Evolutionary conservation across 2,888 invertebrate genomes (phyloP).

Genomic region (Erannis defoliaria): DNA sequence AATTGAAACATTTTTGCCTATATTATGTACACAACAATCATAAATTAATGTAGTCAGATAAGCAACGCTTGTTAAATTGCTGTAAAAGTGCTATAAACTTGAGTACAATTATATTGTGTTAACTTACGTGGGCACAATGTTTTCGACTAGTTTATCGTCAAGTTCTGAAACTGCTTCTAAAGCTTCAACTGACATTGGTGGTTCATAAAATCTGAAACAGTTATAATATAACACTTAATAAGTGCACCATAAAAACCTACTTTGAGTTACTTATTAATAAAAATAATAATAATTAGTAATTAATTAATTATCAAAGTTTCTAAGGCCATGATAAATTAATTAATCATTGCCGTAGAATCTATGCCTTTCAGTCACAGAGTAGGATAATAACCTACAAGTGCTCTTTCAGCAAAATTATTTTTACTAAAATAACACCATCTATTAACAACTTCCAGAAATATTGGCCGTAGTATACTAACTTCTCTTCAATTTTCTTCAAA

Average conservation of each 20-base stretch:
- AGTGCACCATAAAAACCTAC: too few species aligned
- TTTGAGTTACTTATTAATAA: too few species aligned
- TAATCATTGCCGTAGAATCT: background rate
- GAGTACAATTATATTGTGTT: background rate
- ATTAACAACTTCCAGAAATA: background rate
- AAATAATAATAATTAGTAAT: too few species aligned
- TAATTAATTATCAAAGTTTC: too few species aligned
- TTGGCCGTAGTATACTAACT: constrained; percentile 61
- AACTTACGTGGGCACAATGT: constrained; percentile 74
- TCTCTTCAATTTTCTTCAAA: constrained; percentile 90
- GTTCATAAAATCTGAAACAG: constrained; percentile 86
- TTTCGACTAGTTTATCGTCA: constrained; percentile 66
- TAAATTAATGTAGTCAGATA: background rate
- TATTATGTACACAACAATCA: too few species aligned
- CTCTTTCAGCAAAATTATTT: background rate
- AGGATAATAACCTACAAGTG: too few species aligned
- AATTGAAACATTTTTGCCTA: background rate
- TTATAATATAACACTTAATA: background rate
- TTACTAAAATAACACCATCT: background rate
- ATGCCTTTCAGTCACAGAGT: too few species aligned
- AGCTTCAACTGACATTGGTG: constrained; percentile 84
- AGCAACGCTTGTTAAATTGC: too few species aligned
- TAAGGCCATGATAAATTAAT: too few species aligned
- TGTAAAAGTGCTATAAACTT: background rate
- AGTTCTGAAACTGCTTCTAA: constrained; percentile 79